A percentile compares a stretch with the other conserved stretches of the same genome.
Evolutionary conservation across 2,113 vertebrate species (phyloP).

Genomic region (Gasterosteus aculeatus): DNA sequence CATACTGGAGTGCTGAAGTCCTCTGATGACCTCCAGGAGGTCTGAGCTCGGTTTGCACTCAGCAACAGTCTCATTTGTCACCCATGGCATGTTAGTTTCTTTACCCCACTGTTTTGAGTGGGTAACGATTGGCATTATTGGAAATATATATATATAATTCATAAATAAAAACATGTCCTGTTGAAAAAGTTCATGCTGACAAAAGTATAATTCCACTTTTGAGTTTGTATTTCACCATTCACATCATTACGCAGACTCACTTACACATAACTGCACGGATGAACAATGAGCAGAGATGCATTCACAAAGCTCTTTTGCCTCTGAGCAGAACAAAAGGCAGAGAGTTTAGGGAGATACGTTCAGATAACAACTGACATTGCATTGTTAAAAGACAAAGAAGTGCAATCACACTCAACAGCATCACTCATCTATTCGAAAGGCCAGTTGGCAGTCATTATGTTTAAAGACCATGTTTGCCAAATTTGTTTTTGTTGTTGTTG

Average conservation of each 20-base stretch:
- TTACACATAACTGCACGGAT: conserved; percentile 49
- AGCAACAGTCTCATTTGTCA: neutral
- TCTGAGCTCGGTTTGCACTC: neutral
- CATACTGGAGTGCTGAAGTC: neutral
- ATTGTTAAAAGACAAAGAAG: conserved; percentile 36
- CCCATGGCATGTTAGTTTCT: conserved; percentile 7
- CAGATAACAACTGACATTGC: conserved; percentile 29
- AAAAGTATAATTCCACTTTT: conserved; percentile 6
- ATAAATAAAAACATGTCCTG: conserved; percentile 1
- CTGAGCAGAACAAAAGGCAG: conserved; percentile 64
- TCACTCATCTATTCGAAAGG: conserved; percentile 20
- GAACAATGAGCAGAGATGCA: conserved; percentile 36
- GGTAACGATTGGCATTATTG: neutral
- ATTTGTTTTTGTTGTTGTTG: conserved; percentile 2
- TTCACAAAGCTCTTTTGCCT: conserved; percentile 40
- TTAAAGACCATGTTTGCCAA: conserved; percentile 8
- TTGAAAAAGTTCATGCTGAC: conserved; percentile 4
- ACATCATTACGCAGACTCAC: conserved; percentile 43
- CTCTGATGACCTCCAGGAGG: neutral
- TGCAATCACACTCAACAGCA: conserved; percentile 46
- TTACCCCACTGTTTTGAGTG: neutral
- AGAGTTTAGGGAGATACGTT: conserved; percentile 26
- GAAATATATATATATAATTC: neutral
- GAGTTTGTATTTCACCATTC: conserved; percentile 51
- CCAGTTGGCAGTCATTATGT: neutral